Percentiles rank a stretch among this genome's conserved stretches.
Conservation (phyloP, 2,888 invertebrate genomes). For the Therioaphis trifolii region DNA sequence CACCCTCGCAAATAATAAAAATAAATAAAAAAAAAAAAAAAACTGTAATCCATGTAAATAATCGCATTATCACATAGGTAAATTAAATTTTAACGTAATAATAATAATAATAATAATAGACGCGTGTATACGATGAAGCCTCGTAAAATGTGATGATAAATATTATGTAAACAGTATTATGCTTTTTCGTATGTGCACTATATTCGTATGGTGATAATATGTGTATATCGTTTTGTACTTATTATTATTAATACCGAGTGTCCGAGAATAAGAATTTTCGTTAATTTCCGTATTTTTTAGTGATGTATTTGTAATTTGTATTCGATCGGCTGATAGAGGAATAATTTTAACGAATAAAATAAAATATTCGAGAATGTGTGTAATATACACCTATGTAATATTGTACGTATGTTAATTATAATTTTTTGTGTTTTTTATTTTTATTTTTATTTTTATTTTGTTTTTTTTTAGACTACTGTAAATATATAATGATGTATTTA, state of each 20-base stretch:
- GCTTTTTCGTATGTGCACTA: too few species aligned
- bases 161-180: background rate
- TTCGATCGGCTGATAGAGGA: constrained; percentile 7
- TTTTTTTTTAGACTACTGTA: constrained; percentile 42
- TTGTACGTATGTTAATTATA: constrained; percentile 16
- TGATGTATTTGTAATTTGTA: background rate
- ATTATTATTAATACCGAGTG: background rate
- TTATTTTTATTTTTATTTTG: constrained; percentile 23
- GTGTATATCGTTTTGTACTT: background rate
- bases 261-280: background rate
- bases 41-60: too few species aligned
- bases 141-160: too few species aligned
- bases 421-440: too few species aligned
- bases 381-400: constrained; percentile 7
- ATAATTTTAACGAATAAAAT: constrained; percentile 22
- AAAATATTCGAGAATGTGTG: background rate
- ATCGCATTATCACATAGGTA: too few species aligned
- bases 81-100: too few species aligned
- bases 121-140: background rate
- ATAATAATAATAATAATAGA: too few species aligned
- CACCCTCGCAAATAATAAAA: too few species aligned
- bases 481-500: constrained; percentile 32
- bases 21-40: too few species aligned
- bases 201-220: background rate
- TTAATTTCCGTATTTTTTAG: background rate